Base-by-base conservation (phyloP, 2,113 vertebrate genomes). In the Dinomys branickii region DNA sequence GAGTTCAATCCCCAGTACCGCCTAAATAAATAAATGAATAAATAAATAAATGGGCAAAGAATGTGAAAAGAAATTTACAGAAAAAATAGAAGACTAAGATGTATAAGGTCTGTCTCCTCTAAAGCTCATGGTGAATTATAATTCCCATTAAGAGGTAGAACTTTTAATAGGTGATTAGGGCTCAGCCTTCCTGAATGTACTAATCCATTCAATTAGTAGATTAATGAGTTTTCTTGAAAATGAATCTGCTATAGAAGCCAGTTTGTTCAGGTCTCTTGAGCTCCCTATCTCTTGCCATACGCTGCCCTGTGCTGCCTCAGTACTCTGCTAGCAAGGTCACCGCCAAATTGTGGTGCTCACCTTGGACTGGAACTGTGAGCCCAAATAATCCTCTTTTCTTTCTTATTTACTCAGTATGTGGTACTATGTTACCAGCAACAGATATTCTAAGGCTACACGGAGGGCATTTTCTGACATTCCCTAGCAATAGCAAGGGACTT, bases 401-500 rank as follows among this genome's bases (percentile, higher is more conserved):
- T 65, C 14, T 85, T 50, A 35, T 47, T 81, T 86, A 73, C 5
- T 26, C 44, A 58, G 22, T 28, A 5, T 84, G 28, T 61, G 30
- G 14, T 30, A 30, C 52, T 85, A 58, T 52, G 35, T 63, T 52
- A 61, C 44, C 73, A 75, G 11, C 44, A 85, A 38, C 33, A 85
- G 41, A 85, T 7, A 26, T 59, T 84, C 12, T 73, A n/a, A 35
- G 35, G 13, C n/a, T 80, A n/a, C 30, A 84, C 82, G 44, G 88
- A 95, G 59, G 38, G 77, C n/a, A 50, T 85, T 96, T 97, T 38
- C 65, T 96, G 44, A 69, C 17, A 65, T 52, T 28, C 90, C 63
- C 67, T 59, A 65, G 83, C 61, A 91, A 83, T 59, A 19, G 24
- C 24, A 94, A 69, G 17, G 4, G 28, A 47, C 41, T 30, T 81